These are phyloP conservation scores for Chouioia cunea DNA, from an alignment of 2,888 invertebrate species.

Conservation along the genomic window DNA sequence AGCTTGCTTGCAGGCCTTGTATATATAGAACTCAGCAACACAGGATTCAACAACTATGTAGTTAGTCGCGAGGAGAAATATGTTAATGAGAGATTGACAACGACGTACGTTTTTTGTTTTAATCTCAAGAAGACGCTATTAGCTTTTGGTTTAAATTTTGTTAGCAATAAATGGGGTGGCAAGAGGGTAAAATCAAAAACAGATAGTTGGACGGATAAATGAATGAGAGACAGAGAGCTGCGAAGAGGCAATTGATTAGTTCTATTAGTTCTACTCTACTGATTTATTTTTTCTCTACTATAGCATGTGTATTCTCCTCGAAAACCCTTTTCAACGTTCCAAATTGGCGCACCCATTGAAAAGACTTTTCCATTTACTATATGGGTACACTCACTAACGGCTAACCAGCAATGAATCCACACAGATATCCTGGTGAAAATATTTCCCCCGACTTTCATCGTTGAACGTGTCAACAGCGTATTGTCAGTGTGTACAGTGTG, in stretches of 20 bases:
- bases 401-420: neutral
- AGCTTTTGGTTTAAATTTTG: too few relatives aligned
- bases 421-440: slow-evolving; percentile 34
- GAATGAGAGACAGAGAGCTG: slow-evolving; percentile 12
- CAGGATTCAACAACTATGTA: too few relatives aligned
- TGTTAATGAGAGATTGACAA: too few relatives aligned
- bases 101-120: too few relatives aligned
- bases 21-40: too few relatives aligned
- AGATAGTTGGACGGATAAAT: too few relatives aligned
- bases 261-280: slow-evolving; percentile 23
- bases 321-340: slow-evolving; percentile 5
- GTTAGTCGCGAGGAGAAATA: too few relatives aligned
- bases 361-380: slow-evolving; percentile 1
- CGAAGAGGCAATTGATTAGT: slow-evolving; percentile 23
- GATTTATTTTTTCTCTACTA: neutral
- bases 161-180: too few relatives aligned
- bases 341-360: neutral
- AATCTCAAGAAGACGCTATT: too few relatives aligned
- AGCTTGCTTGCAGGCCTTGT: too few relatives aligned
- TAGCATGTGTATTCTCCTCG: neutral
- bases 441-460: slow-evolving; percentile 19
- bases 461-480: neutral
- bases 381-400: slow-evolving; percentile 1
- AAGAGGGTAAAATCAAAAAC: too few relatives aligned
- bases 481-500: neutral